Evolutionary conservation across 2,797 vertebrate genomes (phyloP).

Genomic region (Clarias platycephalus): DNA sequence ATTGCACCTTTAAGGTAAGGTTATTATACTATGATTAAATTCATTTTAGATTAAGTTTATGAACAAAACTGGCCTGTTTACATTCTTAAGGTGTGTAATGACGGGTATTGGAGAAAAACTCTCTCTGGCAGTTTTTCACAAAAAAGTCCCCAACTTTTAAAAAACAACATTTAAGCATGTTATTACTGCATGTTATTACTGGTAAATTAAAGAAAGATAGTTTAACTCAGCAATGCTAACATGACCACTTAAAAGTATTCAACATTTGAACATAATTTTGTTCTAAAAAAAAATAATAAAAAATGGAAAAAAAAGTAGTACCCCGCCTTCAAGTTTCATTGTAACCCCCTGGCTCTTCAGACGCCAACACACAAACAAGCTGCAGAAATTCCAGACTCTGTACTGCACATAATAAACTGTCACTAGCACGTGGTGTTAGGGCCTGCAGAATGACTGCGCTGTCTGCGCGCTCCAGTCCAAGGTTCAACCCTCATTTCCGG

Average conservation of each 20-base stretch:
- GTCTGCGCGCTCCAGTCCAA: conserved; percentile 22
- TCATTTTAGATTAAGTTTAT: neutral
- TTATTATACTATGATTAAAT: neutral
- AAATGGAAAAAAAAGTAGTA: neutral
- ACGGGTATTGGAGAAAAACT: neutral
- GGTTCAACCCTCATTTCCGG: conserved; percentile 18
- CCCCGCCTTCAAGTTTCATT: neutral
- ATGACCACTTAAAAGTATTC: neutral
- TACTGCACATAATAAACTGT: neutral
- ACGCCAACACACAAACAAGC: conserved; percentile 11
- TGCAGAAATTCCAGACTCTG: conserved; percentile 3
- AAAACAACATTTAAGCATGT: neutral
- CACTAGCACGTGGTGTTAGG: conserved; percentile 8
- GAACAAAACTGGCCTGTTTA: neutral
- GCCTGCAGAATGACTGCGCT: neutral
- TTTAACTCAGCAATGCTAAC: neutral
- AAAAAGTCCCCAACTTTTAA: neutral
- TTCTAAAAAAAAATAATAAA: neutral
- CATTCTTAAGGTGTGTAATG: neutral
- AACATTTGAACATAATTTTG: neutral
- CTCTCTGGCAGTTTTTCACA: neutral
- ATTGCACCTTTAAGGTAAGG: too few relatives aligned
- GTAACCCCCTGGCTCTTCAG: neutral
- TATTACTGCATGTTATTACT: too few relatives aligned
- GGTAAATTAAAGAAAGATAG: too few relatives aligned